Base-by-base conservation (phyloP, 2,113 vertebrate genomes). In the Elanoides forficatus region DNA sequence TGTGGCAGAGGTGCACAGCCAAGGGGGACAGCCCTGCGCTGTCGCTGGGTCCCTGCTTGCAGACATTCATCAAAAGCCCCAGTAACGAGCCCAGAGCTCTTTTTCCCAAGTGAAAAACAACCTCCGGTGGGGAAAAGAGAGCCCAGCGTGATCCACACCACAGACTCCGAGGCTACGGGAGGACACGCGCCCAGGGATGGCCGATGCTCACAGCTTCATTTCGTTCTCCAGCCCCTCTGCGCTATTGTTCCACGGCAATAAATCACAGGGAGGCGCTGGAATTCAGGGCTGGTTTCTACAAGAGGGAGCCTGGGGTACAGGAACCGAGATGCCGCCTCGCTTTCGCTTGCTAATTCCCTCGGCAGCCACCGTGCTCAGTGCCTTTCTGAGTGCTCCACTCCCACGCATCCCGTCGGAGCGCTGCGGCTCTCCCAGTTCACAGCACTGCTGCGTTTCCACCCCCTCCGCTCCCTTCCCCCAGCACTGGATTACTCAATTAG, bases 401-500 rank as follows among this genome's bases (percentile, higher is more conserved):
- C 93, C 30, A 56, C 84, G 34, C 96, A 79, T 52, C 83, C 95
- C 83, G 8, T 0, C 22, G 8, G 56, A 94, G 91, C 32, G 1
- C 13, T 6, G 1, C 10, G 11, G 93, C 94, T 86, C 67, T 71
- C 86, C 70, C 60, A 1, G 58, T 8, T 74, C 92, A 70, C 52
- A 95, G 96, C 73, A 0, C 56, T 38, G 88, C 88, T 52, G 53
- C 3, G 18, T 8, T 80, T 72, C 89, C 92, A 53, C 78, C 91
- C 82, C 29, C 73, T 91, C 50, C 0, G 26, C 88, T 90, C 94
- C 93, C 94, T 84, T 75, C 84, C 86, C 94, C 94, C 93, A 75
- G 91, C 74, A 6, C 93, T 18, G 95, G 45, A 91, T 95, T 95
- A 96, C 96, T 97, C 96, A 94, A 96, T 96, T 84, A 93, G 95